phyloP scores from a whole-genome alignment of 2,888 invertebrate genomes.

The Scelioninae gen. 2 region DNA sequence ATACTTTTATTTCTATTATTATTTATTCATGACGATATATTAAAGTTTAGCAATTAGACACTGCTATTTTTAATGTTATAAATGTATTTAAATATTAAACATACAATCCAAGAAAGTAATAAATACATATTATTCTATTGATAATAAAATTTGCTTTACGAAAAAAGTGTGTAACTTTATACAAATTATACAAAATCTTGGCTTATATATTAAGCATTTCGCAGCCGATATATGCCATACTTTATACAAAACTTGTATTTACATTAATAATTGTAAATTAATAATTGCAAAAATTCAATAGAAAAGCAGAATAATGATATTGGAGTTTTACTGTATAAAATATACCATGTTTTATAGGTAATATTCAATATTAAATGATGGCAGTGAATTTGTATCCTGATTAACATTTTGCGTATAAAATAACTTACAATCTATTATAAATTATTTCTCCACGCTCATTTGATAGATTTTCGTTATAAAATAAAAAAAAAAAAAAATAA shows the following conservation, averaged over 20 bases:
- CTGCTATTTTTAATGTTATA: conserved; percentile 6
- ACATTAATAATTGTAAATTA: background rate
- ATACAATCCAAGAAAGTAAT: background rate
- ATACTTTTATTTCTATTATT: too few relatives aligned
- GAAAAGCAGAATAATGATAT: too few relatives aligned
- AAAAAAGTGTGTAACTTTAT: conserved; percentile 17
- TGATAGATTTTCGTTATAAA: background rate
- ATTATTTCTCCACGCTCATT: background rate
- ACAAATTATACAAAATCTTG: conserved; percentile 31
- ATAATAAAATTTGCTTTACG: background rate
- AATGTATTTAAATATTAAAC: background rate
- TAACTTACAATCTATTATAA: background rate
- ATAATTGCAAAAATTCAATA: background rate
- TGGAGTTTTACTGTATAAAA: too few relatives aligned
- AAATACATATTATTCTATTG: background rate
- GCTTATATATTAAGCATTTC: conserved; percentile 8
- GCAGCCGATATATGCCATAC: too few relatives aligned
- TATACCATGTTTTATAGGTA: background rate
- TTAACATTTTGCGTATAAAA: background rate
- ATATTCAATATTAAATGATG: background rate
- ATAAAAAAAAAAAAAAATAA: too few relatives aligned
- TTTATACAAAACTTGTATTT: background rate
- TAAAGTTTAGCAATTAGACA: background rate
- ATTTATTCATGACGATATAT: too few relatives aligned
- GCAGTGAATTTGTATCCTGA: background rate